Conservation (phyloP, 1,140 invertebrate genomes). For the Caenorhabditis remanei region DNA sequence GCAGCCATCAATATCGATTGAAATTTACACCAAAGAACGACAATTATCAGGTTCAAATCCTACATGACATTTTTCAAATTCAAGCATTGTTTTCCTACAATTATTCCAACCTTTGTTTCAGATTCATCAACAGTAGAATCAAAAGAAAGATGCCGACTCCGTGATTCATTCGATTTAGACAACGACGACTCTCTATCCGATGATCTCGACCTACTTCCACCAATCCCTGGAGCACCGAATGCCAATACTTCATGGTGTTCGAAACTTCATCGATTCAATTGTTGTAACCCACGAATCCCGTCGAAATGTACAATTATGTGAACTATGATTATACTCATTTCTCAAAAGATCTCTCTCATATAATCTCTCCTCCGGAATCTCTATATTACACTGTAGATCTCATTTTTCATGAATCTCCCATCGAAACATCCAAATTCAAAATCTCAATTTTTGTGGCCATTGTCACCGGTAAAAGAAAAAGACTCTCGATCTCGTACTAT, state of each 20-base stretch:
- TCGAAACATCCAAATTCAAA: not conserved
- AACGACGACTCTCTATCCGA: constrained; percentile 60
- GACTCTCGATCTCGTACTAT: not conserved
- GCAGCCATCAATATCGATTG: too few species aligned
- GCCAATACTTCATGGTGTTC: constrained; percentile 33
- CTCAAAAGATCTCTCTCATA: not conserved
- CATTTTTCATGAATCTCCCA: constrained; percentile 15
- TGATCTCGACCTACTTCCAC: constrained; percentile 64
- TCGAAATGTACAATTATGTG: constrained; percentile 60
- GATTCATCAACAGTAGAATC: constrained; percentile 45
- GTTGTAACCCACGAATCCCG: constrained; percentile 61
- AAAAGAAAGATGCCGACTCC: constrained; percentile 34
- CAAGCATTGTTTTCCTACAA: not conserved
- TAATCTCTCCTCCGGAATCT: not conserved
- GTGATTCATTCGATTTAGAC: constrained; percentile 27
- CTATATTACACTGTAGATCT: not conserved
- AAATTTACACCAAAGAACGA: too few species aligned
- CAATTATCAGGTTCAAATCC: too few species aligned
- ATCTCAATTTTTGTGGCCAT: constrained; percentile 4
- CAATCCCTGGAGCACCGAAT: constrained; percentile 60
- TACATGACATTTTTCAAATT: too few species aligned
- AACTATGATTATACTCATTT: not conserved
- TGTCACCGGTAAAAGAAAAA: constrained; percentile 30
- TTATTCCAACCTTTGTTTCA: not conserved
- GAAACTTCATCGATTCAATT: constrained; percentile 58